Evolutionary conservation across 35 echinoderm and acorn worm genomes (phyloP).

Genomic region (Strongylocentrotus purpuratus): DNA sequence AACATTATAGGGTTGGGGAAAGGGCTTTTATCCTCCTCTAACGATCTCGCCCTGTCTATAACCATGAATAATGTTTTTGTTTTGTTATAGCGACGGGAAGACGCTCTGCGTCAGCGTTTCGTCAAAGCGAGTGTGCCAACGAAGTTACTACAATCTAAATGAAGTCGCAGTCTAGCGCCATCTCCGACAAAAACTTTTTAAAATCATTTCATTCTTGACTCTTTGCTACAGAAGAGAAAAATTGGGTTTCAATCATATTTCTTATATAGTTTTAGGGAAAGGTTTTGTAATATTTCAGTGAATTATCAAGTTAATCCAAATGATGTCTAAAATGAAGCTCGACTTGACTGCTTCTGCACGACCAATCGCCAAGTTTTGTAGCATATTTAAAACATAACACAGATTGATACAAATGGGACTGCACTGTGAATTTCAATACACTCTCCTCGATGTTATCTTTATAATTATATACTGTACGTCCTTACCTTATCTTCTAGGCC

Average conservation of each 20-base stretch:
- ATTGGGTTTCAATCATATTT: neutral
- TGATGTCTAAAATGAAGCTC: conserved; percentile 4
- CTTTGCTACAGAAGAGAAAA: neutral
- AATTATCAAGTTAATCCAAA: neutral
- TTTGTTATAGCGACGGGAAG: no score
- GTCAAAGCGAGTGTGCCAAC: no score
- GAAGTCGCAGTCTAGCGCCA: neutral
- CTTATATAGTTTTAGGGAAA: no score
- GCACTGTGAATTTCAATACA: neutral
- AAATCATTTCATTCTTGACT: neutral
- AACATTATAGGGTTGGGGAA: no score
- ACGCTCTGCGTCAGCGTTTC: neutral
- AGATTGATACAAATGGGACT: neutral
- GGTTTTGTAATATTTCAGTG: no score
- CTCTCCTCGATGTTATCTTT: no score
- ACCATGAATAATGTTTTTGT: neutral
- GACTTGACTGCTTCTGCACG: neutral
- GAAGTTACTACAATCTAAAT: no score
- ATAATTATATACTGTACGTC: no score
- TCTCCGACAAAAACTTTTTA: neutral
- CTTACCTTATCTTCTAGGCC: no score
- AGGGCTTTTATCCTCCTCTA: no score
- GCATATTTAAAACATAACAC: neutral
- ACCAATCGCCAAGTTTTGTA: neutral
- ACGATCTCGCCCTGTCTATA: no score